Base-by-base conservation (phyloP, 2,797 vertebrate genomes). In the Scleropages formosus region DNA sequence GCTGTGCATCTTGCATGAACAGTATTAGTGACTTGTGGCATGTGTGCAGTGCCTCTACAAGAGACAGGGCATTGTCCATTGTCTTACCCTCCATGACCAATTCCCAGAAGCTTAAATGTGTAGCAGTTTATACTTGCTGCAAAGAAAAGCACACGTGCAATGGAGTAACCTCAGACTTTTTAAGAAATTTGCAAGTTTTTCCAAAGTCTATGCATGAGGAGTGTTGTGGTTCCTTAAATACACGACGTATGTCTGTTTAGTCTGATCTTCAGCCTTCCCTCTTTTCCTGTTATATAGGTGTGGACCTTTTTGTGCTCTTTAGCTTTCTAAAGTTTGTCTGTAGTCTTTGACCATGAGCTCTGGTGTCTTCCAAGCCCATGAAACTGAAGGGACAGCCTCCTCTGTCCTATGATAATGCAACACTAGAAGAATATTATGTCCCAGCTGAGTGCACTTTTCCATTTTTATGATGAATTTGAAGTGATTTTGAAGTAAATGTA, bases 1-100 rank as follows among this genome's bases (percentile, higher is more conserved):
- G 88, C 88, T 87, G 86, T 87, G 89, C 84, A 81, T 86, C 82
- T 77, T 91, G 90, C 90, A 92, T 92, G 90, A 89, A n/a, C 85
- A 82, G 83, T 86, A 86, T 83, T 88, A 44, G 80, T 88, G 83
- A 85, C 80, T 39, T 80, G 62, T 46, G 62, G 75, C 73, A 66
- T 75, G 51, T 80, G 88, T 87, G 86, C 86, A 87, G 79, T 83
- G 82, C 85, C 82, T 79, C 80, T 61, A 56, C 80, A 46, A n/a
- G 49, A 31, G 18, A 46, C 46, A 39, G 20, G 31, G 31, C 62
- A 66, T 24, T 39, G 46, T 51, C n/a, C 53, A 18, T 47, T 46
- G n/a, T 51, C 31, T 81, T 81, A 27, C 67, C 75, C 75, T 58
- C 10, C 27, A 59, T 20, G 15, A 61, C 22, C 51, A 27, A 11